A percentile compares a stretch with the other conserved stretches of the same genome.
Evolutionary conservation across 2,888 invertebrate species (phyloP).

Genomic region (Pyralis farinalis): DNA sequence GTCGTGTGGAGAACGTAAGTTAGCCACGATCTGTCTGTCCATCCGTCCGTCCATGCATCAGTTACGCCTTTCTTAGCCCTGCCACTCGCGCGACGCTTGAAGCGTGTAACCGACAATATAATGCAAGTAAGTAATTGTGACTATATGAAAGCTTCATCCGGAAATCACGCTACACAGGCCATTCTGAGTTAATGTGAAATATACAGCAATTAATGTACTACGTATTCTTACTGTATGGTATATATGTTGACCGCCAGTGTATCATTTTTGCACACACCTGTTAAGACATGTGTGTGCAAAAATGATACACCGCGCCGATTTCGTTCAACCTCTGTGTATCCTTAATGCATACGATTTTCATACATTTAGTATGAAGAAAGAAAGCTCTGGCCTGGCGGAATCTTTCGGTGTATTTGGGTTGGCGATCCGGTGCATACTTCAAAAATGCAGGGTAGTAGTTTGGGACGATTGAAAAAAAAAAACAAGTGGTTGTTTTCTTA

Average conservation of each 20-base stretch:
- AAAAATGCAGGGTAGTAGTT: background rate
- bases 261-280: conserved; percentile 5
- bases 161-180: no score
- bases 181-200: no score
- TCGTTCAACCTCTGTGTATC: background rate
- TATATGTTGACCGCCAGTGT: no score
- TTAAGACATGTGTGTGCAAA: conserved; percentile 4
- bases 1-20: conserved; percentile 32
- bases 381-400: conserved; percentile 5
- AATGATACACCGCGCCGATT: conserved; percentile 3
- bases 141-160: no score
- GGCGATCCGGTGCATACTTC: conserved; percentile 1
- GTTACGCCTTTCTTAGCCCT: conserved; percentile 40
- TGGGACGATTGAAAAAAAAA: background rate
- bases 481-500: background rate
- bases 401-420: conserved; percentile 7
- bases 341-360: background rate
- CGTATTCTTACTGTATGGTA: no score
- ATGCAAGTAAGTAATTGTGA: no score
- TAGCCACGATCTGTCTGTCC: conserved; percentile 24
- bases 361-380: background rate
- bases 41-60: conserved; percentile 27
- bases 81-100: conserved; percentile 24
- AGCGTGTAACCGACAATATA: no score
- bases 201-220: no score